Percentiles rank a stretch among this genome's conserved stretches.
These are phyloP conservation scores for Nipponia nippon DNA, from an alignment of 2,113 vertebrate genomes.

Conservation along the genomic window DNA sequence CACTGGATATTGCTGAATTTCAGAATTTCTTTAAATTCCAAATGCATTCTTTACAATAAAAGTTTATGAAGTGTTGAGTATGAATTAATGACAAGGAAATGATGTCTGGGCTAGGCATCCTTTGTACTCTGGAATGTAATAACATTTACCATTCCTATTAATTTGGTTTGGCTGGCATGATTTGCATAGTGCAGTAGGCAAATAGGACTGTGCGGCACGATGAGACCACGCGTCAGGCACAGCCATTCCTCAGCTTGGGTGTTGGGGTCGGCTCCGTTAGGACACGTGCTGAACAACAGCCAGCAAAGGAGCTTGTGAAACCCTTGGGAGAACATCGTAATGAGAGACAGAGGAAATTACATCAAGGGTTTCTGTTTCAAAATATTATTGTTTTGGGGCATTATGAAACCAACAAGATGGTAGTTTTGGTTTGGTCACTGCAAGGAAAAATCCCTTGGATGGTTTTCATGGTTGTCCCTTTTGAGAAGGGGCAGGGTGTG, in stretches of 20 bases:
- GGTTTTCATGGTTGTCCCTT: not conserved
- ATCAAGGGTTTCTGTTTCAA: not conserved
- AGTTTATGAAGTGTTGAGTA: not conserved
- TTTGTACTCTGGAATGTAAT: not conserved
- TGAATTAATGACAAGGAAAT: not conserved
- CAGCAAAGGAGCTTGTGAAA: not conserved
- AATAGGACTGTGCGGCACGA: fast-evolving
- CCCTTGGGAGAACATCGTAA: fast-evolving
- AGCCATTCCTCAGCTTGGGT: not conserved
- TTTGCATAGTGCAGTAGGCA: not conserved
- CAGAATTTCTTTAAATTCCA: not conserved
- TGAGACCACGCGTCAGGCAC: not conserved
- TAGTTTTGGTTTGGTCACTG: not conserved
- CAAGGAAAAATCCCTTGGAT: not conserved
- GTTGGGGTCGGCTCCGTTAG: fast-evolving
- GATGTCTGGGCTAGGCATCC: not conserved
- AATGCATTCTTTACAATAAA: not conserved
- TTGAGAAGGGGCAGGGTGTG: not conserved
- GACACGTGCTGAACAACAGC: not conserved
- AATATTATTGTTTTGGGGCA: not conserved
- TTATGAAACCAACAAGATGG: not conserved
- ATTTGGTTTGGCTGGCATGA: not conserved
- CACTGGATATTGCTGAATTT: not conserved
- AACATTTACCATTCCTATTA: not conserved
- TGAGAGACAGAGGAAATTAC: not conserved